Base-by-base conservation (phyloP, 2,797 vertebrate species). In the Anabacerthia variegaticeps region DNA sequence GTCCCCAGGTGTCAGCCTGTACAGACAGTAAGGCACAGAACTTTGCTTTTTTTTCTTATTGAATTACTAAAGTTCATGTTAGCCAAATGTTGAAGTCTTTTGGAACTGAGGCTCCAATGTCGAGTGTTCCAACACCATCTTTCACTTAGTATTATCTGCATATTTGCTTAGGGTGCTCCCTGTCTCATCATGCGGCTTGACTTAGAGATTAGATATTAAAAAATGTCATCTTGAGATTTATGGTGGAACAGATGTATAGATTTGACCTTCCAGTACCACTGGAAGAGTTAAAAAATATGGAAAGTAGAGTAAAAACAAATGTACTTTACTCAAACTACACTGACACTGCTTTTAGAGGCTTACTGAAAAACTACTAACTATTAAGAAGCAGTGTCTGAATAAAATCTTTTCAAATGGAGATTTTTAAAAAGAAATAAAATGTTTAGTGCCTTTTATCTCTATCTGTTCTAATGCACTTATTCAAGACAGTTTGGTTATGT, bases 391-490 rank as follows among this genome's bases (percentile, higher is more conserved):
- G 79, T 41, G 91, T 89, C 88, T 96, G 97, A 97, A 95, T 87
- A 85, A 94, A 94, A 95, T 95, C 93, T 97, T 96, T 94, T 95
- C 77, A 88, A 96, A 94, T 66, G 75, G 81, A 92, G 66, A 52
- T 76, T 93, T 94, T 96, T 34, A 32, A 39, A 36, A 89, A 68
- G 78, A 89, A 94, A 96, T 94, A 96, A 97, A 97, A 95, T 95
- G 96, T 78, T 66, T 81, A 96, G 91, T 76, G 92, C 95, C 95
- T 97, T 97, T 97, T 97, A 97, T 97, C 78, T 34, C 89, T 97
- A 54, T 96, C 97, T 97, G 93, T 94, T 97, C 96, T 95, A 97
- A 97, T 97, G 95, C 80, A 95, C 95, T 97, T 97, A 98, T 96
- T 98, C 95, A 96, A 97, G 97, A 97, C 95, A 76, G 91, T 91